A percentile compares a stretch with the other conserved stretches of the same genome.
phyloP scores from a whole-genome alignment of 2,888 invertebrate genomes.

The Drosophila paucipuncta region DNA sequence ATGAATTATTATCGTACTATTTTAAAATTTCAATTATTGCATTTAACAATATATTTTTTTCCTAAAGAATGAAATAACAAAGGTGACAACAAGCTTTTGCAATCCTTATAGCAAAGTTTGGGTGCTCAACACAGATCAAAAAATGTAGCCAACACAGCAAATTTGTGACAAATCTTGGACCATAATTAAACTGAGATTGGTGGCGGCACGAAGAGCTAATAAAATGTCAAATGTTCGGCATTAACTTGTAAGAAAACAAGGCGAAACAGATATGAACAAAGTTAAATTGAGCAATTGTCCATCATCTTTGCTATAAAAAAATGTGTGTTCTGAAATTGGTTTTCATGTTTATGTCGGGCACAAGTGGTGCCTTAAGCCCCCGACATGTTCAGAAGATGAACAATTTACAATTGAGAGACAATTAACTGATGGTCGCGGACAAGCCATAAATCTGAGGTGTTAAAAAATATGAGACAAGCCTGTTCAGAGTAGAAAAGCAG shows the following conservation, averaged over 20 bases:
- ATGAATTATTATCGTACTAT: not conserved
- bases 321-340: slow-evolving; percentile 42
- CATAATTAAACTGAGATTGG: slow-evolving; percentile 54
- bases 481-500: slow-evolving; percentile 19
- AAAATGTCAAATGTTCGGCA: slow-evolving; percentile 56
- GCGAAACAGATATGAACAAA: slow-evolving; percentile 65
- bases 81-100: not conserved
- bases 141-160: slow-evolving; percentile 30
- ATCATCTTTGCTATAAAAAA: slow-evolving; percentile 75
- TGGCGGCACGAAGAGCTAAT: slow-evolving; percentile 39
- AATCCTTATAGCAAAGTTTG: not conserved
- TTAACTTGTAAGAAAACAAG: slow-evolving; percentile 62
- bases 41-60: not conserved
- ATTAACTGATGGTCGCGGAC: slow-evolving; percentile 61
- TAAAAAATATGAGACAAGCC: slow-evolving; percentile 54
- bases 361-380: slow-evolving; percentile 64
- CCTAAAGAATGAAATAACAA: not conserved
- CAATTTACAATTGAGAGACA: slow-evolving; percentile 70
- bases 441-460: slow-evolving; percentile 73
- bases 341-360: slow-evolving; percentile 57
- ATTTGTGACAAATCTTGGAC: slow-evolving; percentile 45
- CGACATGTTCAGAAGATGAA: slow-evolving; percentile 50
- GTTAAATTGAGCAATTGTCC: slow-evolving; percentile 74
- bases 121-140: not conserved
- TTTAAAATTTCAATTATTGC: not conserved